Evolutionary conservation across 1,140 invertebrate genomes (phyloP).

Genomic region (Aphelinus atriplicis): DNA sequence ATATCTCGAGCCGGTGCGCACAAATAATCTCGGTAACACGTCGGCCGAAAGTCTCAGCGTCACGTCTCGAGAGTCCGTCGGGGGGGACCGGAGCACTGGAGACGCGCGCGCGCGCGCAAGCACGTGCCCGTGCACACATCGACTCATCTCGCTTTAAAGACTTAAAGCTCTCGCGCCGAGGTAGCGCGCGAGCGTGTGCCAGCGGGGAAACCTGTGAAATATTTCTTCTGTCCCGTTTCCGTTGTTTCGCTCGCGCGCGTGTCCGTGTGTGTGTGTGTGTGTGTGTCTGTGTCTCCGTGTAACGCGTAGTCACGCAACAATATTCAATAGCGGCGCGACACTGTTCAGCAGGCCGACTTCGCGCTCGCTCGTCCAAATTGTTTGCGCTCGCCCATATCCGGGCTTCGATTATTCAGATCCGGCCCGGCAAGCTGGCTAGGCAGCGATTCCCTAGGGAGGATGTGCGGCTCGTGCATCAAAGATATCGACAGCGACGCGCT

Average conservation of each 20-base stretch:
- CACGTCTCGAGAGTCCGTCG: too few relatives aligned
- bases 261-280: not conserved
- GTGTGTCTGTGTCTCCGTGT: not conserved
- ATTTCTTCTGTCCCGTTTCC: conserved; percentile 16
- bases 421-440: too few relatives aligned
- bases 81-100: too few relatives aligned
- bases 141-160: too few relatives aligned
- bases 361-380: conserved; percentile 6
- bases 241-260: not conserved
- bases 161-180: not conserved
- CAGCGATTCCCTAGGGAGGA: too few relatives aligned
- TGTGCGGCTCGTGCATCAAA: too few relatives aligned
- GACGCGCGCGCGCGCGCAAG: too few relatives aligned
- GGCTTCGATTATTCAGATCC: conserved; percentile 35
- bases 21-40: too few relatives aligned
- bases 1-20: too few relatives aligned
- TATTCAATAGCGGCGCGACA: not conserved
- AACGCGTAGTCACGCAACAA: conserved; percentile 9
- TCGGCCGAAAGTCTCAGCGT: too few relatives aligned
- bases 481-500: not conserved
- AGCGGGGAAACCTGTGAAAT: conserved; percentile 23
- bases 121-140: too few relatives aligned
- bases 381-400: not conserved
- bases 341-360: not conserved
- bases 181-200: not conserved